Evolutionary conservation across 2,888 invertebrate species (phyloP).

Genomic region (Epinotia ramella): DNA sequence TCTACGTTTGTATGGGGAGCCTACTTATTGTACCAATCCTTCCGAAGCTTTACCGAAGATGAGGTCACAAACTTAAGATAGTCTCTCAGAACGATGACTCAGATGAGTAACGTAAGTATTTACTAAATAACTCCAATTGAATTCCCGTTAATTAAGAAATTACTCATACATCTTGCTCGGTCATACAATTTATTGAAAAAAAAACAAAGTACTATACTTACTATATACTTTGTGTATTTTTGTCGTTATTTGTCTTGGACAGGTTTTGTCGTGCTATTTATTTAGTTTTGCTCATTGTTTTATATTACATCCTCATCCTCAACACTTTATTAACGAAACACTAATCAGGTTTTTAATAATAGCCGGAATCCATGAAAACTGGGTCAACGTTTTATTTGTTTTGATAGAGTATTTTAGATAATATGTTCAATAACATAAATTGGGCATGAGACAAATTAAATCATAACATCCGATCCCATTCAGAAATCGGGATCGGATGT

Average conservation of each 20-base stretch:
- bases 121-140: conserved; percentile 8
- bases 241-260: background rate
- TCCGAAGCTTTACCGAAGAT: conserved; percentile 49
- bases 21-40: background rate
- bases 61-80: conserved; percentile 52
- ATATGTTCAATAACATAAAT: background rate
- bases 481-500: conserved; percentile 56
- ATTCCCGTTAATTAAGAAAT: conserved; percentile 15
- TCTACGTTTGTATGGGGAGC: no score
- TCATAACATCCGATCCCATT: conserved; percentile 58
- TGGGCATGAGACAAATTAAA: conserved; percentile 38
- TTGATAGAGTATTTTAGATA: background rate
- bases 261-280: background rate
- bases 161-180: conserved; percentile 1
- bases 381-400: background rate
- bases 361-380: background rate
- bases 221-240: background rate
- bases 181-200: conserved; percentile 5
- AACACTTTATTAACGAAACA: background rate
- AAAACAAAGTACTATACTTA: background rate
- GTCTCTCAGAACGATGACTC: conserved; percentile 10
- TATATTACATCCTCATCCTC: background rate
- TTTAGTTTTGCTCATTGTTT: background rate
- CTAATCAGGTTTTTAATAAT: background rate
- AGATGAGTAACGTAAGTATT: conserved; percentile 30